Evolutionary conservation across 2,888 invertebrate species (phyloP).

Genomic region (Noctua janthe): DNA sequence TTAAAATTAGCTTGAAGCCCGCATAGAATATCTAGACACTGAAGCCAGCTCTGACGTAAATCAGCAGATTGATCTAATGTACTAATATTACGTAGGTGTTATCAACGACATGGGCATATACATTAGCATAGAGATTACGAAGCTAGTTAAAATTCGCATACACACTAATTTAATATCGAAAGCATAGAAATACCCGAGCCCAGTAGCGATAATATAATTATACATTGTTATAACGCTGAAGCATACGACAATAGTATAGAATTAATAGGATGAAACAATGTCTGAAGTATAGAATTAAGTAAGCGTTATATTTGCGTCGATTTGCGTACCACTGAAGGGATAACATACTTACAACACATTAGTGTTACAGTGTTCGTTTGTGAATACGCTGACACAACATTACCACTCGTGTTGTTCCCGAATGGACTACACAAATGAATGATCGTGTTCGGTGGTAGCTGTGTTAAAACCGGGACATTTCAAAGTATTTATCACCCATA

Average conservation of each 20-base stretch:
- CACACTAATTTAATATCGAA: slow-evolving; percentile 90
- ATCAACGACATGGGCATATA: slow-evolving; percentile 89
- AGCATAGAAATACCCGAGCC: slow-evolving; percentile 90
- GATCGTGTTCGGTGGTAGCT: slow-evolving; percentile 74
- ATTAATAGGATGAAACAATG: slow-evolving; percentile 87
- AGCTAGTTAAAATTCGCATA: slow-evolving; percentile 89
- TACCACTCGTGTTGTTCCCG: slow-evolving; percentile 81
- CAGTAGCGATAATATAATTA: slow-evolving; percentile 86
- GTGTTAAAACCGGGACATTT: slow-evolving; percentile 70
- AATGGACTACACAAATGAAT: slow-evolving; percentile 84
- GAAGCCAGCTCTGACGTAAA: slow-evolving; percentile 89
- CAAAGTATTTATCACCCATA: slow-evolving; percentile 70
- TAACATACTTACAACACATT: slow-evolving; percentile 88
- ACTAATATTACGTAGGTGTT: slow-evolving; percentile 87
- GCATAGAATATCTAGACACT: slow-evolving; percentile 90
- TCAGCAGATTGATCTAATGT: slow-evolving; percentile 89
- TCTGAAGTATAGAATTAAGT: slow-evolving; percentile 85
- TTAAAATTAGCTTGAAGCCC: slow-evolving; percentile 89
- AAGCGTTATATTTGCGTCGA: slow-evolving; percentile 87
- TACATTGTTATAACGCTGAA: slow-evolving; percentile 89
- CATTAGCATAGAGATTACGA: slow-evolving; percentile 89
- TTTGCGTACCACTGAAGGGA: slow-evolving; percentile 85
- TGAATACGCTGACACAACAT: slow-evolving; percentile 79
- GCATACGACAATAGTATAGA: slow-evolving; percentile 89
- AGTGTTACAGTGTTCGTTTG: slow-evolving; percentile 83